These are phyloP conservation scores for Rhimphoctona megacephalus DNA, from an alignment of 2,888 invertebrate species.

Conservation along the genomic window DNA sequence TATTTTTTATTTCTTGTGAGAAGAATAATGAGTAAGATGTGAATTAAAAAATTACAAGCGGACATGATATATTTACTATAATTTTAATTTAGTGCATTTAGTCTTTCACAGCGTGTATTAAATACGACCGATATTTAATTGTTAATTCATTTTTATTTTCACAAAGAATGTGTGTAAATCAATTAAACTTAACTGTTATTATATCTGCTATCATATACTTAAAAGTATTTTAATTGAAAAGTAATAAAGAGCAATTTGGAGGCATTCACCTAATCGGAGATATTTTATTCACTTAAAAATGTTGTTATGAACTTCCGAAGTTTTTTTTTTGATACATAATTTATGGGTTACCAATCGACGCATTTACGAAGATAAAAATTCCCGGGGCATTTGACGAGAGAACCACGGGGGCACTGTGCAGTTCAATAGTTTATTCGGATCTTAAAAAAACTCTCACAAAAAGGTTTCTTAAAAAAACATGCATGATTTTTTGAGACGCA, in stretches of 20 bases:
- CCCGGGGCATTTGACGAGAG: neutral
- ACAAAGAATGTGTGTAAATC: neutral
- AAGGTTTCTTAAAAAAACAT: conserved; percentile 14
- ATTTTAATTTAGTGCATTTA: neutral
- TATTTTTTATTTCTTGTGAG: neutral
- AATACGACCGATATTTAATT: neutral
- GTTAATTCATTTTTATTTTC: neutral
- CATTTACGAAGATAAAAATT: neutral
- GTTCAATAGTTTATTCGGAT: neutral
- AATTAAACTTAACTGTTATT: neutral
- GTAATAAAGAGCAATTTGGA: neutral
- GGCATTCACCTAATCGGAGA: neutral
- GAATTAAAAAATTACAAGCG: neutral
- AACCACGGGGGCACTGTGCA: neutral
- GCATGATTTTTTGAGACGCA: conserved; percentile 33
- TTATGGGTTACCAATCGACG: too few relatives aligned
- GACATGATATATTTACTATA: neutral
- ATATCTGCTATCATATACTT: neutral
- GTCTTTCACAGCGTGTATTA: neutral
- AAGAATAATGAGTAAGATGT: neutral
- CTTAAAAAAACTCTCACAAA: neutral
- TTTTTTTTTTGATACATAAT: too few relatives aligned
- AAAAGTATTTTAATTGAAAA: neutral
- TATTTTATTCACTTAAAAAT: neutral
- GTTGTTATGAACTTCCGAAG: neutral